Percentiles rank a stretch among this genome's conserved stretches.
Conservation (phyloP, 2,888 invertebrate species). For the Tubulanus polymorphus region DNA sequence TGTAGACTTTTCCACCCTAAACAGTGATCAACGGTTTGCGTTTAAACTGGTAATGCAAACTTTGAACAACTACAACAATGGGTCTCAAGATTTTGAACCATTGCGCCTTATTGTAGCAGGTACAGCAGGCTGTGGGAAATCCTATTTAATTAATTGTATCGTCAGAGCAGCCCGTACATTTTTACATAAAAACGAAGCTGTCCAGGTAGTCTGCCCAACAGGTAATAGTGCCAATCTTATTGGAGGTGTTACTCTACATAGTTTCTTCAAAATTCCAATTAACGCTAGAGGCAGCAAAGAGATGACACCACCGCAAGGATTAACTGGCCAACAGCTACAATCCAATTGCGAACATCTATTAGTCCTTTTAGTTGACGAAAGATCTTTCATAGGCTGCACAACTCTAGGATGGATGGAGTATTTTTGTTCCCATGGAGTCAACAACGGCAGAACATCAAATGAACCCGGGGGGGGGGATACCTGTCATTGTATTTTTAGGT, state of each 20-base stretch:
- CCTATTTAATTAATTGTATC: slow-evolving; percentile 22
- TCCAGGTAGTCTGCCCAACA: slow-evolving; percentile 24
- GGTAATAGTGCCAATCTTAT: slow-evolving; percentile 25
- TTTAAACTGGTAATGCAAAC: slow-evolving; percentile 21
- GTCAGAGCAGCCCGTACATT: slow-evolving; percentile 15
- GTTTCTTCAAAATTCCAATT: slow-evolving; percentile 22
- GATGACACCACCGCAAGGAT: slow-evolving; percentile 9
- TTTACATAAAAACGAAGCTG: slow-evolving; percentile 17
- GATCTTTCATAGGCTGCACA: slow-evolving; percentile 11
- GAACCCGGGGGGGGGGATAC: slow-evolving; percentile 19
- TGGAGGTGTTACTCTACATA: slow-evolving; percentile 20
- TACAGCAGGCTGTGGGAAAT: slow-evolving; percentile 23
- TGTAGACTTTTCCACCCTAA: neutral
- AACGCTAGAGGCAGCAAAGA: neutral
- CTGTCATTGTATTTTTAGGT: slow-evolving; percentile 22
- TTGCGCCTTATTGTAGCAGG: slow-evolving; percentile 20
- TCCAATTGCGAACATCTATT: slow-evolving; percentile 9
- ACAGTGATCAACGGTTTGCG: slow-evolving; percentile 15
- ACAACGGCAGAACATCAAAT: slow-evolving; percentile 7
- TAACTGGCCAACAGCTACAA: slow-evolving; percentile 2
- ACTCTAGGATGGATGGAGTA: slow-evolving; percentile 19
- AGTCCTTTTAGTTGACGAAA: slow-evolving; percentile 13
- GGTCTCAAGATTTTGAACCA: neutral
- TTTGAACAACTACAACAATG: slow-evolving; percentile 10
- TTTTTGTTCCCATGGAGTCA: slow-evolving; percentile 8